phyloP scores from a whole-genome alignment of 2,113 vertebrate genomes.

The Nothobranchius furzeri region DNA sequence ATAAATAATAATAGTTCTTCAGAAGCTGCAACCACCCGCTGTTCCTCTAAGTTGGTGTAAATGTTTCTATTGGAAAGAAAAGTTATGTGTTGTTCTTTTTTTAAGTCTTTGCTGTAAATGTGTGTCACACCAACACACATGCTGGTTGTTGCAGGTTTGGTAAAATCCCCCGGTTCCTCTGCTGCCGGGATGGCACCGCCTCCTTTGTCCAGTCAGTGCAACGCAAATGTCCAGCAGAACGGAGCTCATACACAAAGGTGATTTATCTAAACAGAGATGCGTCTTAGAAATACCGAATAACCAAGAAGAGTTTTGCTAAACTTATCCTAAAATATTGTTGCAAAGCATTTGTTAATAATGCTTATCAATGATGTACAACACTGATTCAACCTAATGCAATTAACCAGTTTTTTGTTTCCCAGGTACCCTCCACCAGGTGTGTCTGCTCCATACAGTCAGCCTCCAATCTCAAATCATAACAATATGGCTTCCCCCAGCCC shows the following conservation, averaged over 20 bases:
- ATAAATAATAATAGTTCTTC: no score
- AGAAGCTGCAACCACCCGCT: no score
- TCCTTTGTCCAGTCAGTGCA: conserved; percentile 70
- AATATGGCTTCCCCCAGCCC: conserved; percentile 64
- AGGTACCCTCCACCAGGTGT: conserved; percentile 67
- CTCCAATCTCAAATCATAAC: conserved; percentile 71
- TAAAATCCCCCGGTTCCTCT: conserved; percentile 79
- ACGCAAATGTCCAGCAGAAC: conserved; percentile 79
- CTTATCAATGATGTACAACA: neutral
- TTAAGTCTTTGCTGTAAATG: no score
- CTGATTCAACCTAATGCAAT: neutral
- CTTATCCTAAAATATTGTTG: neutral
- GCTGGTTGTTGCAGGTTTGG: conserved; percentile 71
- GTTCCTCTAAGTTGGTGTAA: no score
- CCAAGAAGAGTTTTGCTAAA: neutral
- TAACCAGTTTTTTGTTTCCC: neutral
- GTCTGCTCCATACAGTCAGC: conserved; percentile 69
- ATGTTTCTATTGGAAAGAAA: no score
- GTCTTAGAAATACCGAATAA: neutral
- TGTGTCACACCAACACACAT: neutral
- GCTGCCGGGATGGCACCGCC: conserved; percentile 70
- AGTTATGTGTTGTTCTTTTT: no score
- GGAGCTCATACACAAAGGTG: conserved; percentile 83
- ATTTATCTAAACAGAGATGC: neutral
- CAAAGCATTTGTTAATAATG: neutral